Percentiles rank a stretch among this genome's conserved stretches.
Evolutionary conservation across 2,113 vertebrate species (phyloP).

Genomic region (Neodontobutis hainanensis): DNA sequence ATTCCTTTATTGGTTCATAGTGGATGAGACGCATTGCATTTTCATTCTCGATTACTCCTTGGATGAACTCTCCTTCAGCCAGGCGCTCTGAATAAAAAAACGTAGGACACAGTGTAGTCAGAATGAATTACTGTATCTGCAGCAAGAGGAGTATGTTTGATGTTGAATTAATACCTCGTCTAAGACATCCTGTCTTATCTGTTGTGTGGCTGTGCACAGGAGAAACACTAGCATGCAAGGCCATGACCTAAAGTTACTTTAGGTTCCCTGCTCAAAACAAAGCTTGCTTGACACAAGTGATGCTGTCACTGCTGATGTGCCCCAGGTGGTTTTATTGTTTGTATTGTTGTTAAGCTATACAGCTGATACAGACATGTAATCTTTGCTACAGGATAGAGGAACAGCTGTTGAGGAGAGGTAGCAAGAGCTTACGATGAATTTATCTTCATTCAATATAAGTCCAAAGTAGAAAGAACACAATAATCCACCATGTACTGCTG

Average conservation of each 20-base stretch:
- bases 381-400: conserved; percentile 34
- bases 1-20: conserved; percentile 74
- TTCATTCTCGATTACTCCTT: conserved; percentile 82
- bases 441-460: conserved; percentile 14
- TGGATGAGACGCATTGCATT: conserved; percentile 84
- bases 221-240: conserved; percentile 24
- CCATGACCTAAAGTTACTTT: conserved; percentile 11
- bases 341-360: conserved; percentile 45
- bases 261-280: conserved; percentile 22
- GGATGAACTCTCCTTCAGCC: conserved; percentile 85
- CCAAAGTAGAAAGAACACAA: not conserved
- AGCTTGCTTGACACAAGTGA: conserved; percentile 44
- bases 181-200: conserved; percentile 43
- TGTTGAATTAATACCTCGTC: conserved; percentile 22
- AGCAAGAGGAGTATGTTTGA: conserved; percentile 5
- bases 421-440: conserved; percentile 20
- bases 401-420: conserved; percentile 53
- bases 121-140: not conserved
- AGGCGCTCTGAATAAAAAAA: conserved; percentile 73
- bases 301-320: conserved; percentile 13
- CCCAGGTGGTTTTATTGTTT: conserved; percentile 56
- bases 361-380: conserved; percentile 55
- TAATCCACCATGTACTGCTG: not conserved
- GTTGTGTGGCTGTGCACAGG: conserved; percentile 1
- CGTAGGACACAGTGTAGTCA: not conserved